Evolutionary conservation across 2,113 vertebrate species (phyloP).

Genomic region (Stomatorhinus ivindoensis): DNA sequence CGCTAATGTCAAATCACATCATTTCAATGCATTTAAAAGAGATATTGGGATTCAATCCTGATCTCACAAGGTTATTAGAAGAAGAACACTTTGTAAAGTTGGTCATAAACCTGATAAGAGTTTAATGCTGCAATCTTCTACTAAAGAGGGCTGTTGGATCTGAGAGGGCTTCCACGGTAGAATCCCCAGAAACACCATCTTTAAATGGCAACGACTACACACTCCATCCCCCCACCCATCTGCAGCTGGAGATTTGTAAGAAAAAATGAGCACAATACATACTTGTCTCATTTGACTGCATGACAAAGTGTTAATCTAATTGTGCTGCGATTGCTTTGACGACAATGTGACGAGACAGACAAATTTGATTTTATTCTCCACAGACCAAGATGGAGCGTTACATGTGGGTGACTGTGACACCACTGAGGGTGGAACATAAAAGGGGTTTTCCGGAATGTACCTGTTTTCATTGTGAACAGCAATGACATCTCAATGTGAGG

Average conservation of each 20-base stretch:
- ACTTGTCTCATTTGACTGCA: conserved; percentile 68
- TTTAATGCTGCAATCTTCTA: neutral
- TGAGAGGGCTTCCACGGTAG: neutral
- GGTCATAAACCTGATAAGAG: neutral
- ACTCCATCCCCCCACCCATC: neutral
- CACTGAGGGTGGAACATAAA: conserved; percentile 78
- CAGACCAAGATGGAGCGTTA: conserved; percentile 77
- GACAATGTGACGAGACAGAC: conserved; percentile 86
- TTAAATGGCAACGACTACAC: neutral
- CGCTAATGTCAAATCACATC: neutral
- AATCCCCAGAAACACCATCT: neutral
- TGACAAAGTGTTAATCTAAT: conserved; percentile 86
- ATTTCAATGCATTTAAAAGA: neutral
- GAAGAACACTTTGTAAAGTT: neutral
- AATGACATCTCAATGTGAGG: conserved; percentile 74
- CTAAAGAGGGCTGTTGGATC: neutral
- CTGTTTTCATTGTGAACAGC: conserved; percentile 77
- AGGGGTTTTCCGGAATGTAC: conserved; percentile 81
- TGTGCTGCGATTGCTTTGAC: conserved; percentile 84
- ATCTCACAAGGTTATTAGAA: neutral
- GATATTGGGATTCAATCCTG: neutral
- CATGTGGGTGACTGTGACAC: conserved; percentile 71
- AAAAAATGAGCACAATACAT: conserved; percentile 57
- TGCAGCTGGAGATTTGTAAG: conserved; percentile 57
- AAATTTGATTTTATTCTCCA: conserved; percentile 88